These are phyloP conservation scores for Chauna torquata DNA, from an alignment of 2,113 vertebrate species.

Conservation along the genomic window DNA sequence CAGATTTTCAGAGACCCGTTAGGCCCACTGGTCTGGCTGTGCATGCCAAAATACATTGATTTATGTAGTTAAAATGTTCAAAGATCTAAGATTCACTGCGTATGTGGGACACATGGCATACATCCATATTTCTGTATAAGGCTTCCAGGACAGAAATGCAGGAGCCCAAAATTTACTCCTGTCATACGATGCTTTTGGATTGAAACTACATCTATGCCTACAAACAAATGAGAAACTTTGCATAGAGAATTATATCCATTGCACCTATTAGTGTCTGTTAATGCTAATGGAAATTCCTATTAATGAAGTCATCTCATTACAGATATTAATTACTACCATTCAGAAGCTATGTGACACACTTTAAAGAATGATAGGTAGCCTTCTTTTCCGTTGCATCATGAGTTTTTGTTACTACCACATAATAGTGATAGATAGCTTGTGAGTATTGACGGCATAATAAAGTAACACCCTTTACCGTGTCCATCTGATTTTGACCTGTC, in stretches of 20 bases:
- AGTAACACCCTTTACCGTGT: background rate
- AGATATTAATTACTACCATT: background rate
- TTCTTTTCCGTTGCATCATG: slow-evolving; percentile 23
- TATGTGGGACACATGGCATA: background rate
- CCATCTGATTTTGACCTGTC: background rate
- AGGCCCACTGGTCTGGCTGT: too few relatives aligned
- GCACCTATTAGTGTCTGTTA: background rate
- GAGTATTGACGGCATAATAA: background rate
- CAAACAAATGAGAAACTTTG: background rate
- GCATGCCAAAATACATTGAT: background rate
- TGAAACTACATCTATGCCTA: background rate
- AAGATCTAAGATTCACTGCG: background rate
- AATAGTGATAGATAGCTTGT: background rate
- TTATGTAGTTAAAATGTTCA: background rate
- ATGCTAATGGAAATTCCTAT: slow-evolving; percentile 21
- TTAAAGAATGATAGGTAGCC: background rate
- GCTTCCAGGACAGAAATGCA: background rate
- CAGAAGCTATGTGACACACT: slow-evolving; percentile 8
- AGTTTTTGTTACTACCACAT: background rate
- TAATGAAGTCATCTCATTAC: slow-evolving; percentile 8
- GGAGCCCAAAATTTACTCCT: background rate
- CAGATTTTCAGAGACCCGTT: background rate
- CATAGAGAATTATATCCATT: background rate
- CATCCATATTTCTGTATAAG: background rate
- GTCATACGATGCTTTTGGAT: background rate